Evolutionary conservation across 2,888 invertebrate species (phyloP).

Genomic region (Acanthopleura granulata): DNA sequence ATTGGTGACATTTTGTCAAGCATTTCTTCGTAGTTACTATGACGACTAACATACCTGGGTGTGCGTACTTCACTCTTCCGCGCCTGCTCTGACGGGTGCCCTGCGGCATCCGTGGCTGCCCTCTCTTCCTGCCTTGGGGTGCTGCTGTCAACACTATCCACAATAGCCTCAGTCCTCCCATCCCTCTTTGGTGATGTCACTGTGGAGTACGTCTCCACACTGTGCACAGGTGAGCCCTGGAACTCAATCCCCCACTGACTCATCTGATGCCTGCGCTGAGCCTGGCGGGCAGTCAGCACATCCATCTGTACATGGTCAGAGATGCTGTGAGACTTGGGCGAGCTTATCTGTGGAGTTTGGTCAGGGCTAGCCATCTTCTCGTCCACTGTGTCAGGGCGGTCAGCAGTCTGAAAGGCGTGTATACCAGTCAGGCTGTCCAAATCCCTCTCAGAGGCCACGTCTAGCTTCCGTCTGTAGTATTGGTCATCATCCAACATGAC

Average conservation of each 20-base stretch:
- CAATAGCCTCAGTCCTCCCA: conserved; percentile 4
- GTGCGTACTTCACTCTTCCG: conserved; percentile 31
- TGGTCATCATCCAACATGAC: conserved; percentile 33
- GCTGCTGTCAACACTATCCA: neutral
- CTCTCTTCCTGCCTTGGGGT: neutral
- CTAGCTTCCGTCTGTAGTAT: conserved; percentile 31
- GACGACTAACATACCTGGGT: conserved; percentile 38
- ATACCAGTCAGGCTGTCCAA: conserved; percentile 41
- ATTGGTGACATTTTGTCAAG: conserved; percentile 34
- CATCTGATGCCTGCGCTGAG: neutral
- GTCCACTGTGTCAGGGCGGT: conserved; percentile 26
- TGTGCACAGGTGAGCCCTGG: neutral
- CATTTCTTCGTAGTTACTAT: conserved; percentile 42
- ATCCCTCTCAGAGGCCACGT: conserved; percentile 48
- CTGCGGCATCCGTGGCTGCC: too few relatives aligned
- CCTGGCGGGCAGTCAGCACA: conserved; percentile 8
- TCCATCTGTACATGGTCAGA: conserved; percentile 25
- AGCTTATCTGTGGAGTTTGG: conserved; percentile 16
- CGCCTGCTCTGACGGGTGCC: neutral
- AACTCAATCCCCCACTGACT: conserved; percentile 4
- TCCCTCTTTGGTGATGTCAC: conserved; percentile 21
- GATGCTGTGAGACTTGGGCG: conserved; percentile 6
- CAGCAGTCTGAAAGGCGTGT: conserved; percentile 40
- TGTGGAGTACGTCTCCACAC: neutral
- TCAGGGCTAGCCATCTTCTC: conserved; percentile 12